Conservation (phyloP, 2,797 vertebrate species). For the Apogon talboti region DNA sequence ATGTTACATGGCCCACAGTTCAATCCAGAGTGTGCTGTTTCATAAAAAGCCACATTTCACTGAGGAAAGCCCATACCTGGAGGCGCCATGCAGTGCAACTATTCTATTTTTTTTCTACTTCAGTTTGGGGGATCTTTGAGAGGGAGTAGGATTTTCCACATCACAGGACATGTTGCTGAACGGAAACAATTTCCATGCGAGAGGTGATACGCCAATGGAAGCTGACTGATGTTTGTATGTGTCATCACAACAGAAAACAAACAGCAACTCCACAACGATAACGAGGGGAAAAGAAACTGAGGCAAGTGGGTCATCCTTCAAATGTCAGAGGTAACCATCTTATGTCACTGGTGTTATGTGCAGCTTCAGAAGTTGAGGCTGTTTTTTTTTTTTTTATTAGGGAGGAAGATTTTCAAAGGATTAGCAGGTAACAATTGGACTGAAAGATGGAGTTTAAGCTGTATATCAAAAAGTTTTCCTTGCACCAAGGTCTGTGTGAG, state of each 20-base stretch:
- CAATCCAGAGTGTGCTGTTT: too few species aligned
- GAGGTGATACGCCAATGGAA: constrained; percentile 30
- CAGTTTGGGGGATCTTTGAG: not conserved
- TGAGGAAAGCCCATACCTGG: too few species aligned
- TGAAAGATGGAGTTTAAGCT: not conserved
- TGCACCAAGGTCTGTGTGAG: too few species aligned
- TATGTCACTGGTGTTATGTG: constrained; percentile 55
- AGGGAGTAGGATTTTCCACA: not conserved
- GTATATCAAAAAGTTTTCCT: too few species aligned
- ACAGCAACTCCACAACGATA: constrained; percentile 9
- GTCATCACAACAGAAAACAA: constrained; percentile 30
- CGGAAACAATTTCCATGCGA: not conserved
- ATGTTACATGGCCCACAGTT: too few species aligned
- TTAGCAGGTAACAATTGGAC: not conserved
- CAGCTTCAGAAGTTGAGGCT: constrained; percentile 16
- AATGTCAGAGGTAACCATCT: constrained; percentile 68
- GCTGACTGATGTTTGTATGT: constrained; percentile 23
- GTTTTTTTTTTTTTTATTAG: constrained; percentile 2
- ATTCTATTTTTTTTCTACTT: too few species aligned
- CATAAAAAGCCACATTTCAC: too few species aligned
- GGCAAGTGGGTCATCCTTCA: constrained; percentile 60
- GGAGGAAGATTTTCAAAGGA: constrained; percentile 17
- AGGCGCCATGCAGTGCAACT: not conserved
- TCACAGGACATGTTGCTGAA: constrained; percentile 22
- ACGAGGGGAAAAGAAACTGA: constrained; percentile 7